Evolutionary conservation across 2,888 invertebrate species (phyloP).

Genomic region (Tethea ocularis): DNA sequence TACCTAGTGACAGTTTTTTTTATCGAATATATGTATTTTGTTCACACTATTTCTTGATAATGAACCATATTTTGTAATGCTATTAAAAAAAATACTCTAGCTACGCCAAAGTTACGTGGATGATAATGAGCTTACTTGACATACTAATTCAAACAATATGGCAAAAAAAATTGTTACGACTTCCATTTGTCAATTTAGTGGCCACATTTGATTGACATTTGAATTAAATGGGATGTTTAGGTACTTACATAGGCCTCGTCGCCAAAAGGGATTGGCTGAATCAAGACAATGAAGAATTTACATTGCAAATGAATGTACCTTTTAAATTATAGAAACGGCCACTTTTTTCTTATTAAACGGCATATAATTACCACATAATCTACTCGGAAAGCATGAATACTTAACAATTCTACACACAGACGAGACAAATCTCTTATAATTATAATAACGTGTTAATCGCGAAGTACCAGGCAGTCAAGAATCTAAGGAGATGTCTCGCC

Average conservation of each 20-base stretch:
- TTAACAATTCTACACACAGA: constrained; percentile 33
- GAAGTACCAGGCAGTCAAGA: constrained; percentile 59
- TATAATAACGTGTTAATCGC: constrained; percentile 74
- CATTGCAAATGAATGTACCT: neutral
- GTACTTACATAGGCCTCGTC: neutral
- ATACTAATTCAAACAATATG: too few relatives aligned
- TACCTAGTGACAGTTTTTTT: neutral
- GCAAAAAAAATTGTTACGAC: too few relatives aligned
- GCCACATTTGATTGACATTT: neutral
- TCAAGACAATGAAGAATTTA: neutral
- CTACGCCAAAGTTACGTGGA: neutral
- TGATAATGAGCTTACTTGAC: neutral
- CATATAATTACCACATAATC: constrained; percentile 4
- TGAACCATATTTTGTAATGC: neutral
- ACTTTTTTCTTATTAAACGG: constrained; percentile 5
- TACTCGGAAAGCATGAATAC: constrained; percentile 3
- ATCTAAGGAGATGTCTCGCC: constrained; percentile 66
- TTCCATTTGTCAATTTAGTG: neutral
- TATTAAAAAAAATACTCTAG: neutral
- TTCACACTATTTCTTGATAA: neutral
- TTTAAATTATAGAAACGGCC: neutral
- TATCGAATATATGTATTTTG: too few relatives aligned
- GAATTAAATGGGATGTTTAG: neutral
- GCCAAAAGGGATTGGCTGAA: constrained; percentile 1
- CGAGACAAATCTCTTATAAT: constrained; percentile 63